These are phyloP conservation scores for Periophthalmus magnuspinnatus DNA, from an alignment of 2,797 vertebrate species.

Conservation along the genomic window DNA sequence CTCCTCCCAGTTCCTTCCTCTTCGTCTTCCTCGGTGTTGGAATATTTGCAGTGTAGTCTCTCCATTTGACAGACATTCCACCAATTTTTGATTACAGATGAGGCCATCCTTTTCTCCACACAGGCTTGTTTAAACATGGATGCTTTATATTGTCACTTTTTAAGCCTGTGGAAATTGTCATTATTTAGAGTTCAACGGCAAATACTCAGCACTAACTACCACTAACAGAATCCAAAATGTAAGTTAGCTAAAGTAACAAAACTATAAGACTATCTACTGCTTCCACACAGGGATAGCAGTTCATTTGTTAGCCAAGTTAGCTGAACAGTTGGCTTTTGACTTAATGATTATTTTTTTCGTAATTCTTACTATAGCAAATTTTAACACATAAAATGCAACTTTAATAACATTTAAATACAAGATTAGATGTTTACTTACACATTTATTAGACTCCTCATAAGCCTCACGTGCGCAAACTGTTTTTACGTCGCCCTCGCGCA, in stretches of 20 bases:
- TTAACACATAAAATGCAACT: not conserved
- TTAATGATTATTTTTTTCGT: not conserved
- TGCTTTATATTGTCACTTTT: not conserved
- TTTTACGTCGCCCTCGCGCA: not conserved
- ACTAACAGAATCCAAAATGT: not conserved
- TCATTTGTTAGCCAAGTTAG: too few relatives aligned
- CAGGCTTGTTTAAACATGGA: constrained; percentile 15
- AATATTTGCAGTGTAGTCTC: constrained; percentile 38
- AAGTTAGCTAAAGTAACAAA: not conserved
- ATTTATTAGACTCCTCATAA: not conserved
- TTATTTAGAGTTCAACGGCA: not conserved
- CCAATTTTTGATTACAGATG: constrained; percentile 50
- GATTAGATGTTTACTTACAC: not conserved
- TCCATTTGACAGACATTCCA: constrained; percentile 42
- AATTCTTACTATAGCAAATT: not conserved
- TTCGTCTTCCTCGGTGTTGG: constrained; percentile 43
- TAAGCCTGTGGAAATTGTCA: not conserved
- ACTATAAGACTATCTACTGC: not conserved
- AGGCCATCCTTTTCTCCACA: constrained; percentile 29
- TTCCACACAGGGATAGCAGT: too few relatives aligned
- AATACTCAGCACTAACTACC: not conserved
- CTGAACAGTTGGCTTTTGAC: too few relatives aligned
- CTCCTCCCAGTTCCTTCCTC: constrained; percentile 27
- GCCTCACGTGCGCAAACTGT: not conserved
- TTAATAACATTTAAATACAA: not conserved